Evolutionary conservation across 2,888 invertebrate genomes (phyloP).

Genomic region (Zhuqinia jingwanae): DNA sequence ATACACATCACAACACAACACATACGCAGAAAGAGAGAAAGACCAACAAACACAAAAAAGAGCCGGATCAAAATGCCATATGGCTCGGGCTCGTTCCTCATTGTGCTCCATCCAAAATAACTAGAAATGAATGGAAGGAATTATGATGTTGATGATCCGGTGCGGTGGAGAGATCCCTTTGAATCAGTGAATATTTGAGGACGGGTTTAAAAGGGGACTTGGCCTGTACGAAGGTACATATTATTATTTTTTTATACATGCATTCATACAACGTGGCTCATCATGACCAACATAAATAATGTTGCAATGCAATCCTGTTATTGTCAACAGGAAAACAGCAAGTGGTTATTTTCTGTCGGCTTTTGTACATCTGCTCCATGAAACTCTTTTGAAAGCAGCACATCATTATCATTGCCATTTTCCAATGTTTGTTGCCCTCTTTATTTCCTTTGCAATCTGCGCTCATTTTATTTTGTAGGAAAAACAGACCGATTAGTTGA

Average conservation of each 20-base stretch:
- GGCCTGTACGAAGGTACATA: neutral
- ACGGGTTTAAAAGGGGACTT: constrained; percentile 17
- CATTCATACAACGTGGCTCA: too few relatives aligned
- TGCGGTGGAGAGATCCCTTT: constrained; percentile 24
- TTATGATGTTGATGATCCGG: constrained; percentile 13
- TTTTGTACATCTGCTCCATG: constrained; percentile 45
- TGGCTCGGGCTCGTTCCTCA: constrained; percentile 73
- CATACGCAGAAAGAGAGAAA: neutral
- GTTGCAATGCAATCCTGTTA: constrained; percentile 49
- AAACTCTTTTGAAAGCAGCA: neutral
- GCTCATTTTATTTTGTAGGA: too few relatives aligned
- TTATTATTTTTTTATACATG: too few relatives aligned
- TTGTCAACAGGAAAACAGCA: constrained; percentile 57
- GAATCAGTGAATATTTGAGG: neutral
- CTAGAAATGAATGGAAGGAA: constrained; percentile 28
- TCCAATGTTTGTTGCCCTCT: too few relatives aligned
- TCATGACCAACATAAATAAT: constrained; percentile 38
- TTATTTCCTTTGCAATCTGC: too few relatives aligned
- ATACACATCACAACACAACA: neutral
- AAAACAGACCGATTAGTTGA: neutral
- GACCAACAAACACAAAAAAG: too few relatives aligned
- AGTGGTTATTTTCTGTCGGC: constrained; percentile 50
- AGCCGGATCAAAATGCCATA: constrained; percentile 74
- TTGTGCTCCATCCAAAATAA: constrained; percentile 15
- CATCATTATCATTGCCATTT: neutral